Evolutionary conservation across 2,888 invertebrate genomes (phyloP), one percentile per base, ranked within the genome.

Genomic region (Hyles lineata): DNA sequence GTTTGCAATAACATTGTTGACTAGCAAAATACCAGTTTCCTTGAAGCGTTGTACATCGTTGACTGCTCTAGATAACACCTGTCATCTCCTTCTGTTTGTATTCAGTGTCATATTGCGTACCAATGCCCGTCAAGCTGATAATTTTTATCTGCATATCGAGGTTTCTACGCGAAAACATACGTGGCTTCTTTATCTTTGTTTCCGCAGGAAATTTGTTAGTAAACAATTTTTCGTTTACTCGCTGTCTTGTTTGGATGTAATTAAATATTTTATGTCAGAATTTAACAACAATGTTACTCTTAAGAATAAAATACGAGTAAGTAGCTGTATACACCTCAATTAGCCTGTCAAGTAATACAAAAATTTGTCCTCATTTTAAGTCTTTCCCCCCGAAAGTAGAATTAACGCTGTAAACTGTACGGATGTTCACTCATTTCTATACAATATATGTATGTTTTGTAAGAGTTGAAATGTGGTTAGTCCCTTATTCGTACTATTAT

Each of bases 41-140:
- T 67, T 67, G 63, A 67, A 67, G 43, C 21, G 21, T n/a, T 63
- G 63, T 19, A 9, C 67, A 15, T 67, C 17, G 21, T 17, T 35
- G 32, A 32, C 32, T 62, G 62, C 32, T 67, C 2, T 23, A 23
- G 67, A 67, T 67, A 67, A 67, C 23, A 67, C 4, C 17, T 67
- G 67, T 50, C 67, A 63, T 29, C 61, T 62, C 32, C 19, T 43
- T 43, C 50, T 15, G 50, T 43, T 67, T 67, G 50, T 50, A 19
- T 62, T n/a, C 4, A 67, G 15, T 67, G 67, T 50, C 67, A 23
- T 23, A 35, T 62, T 50, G 67, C 67, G 67, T 62, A 62, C 61
- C 25, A 8, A 55, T 55, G 55, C 55, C 55, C 55, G 55, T 55
- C 55, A n/a, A 55, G n/a, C 55, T 55, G 55, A 55, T 55, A 55